These are phyloP conservation scores for Colius striatus DNA, from an alignment of 2,113 vertebrate genomes.

Conservation along the genomic window DNA sequence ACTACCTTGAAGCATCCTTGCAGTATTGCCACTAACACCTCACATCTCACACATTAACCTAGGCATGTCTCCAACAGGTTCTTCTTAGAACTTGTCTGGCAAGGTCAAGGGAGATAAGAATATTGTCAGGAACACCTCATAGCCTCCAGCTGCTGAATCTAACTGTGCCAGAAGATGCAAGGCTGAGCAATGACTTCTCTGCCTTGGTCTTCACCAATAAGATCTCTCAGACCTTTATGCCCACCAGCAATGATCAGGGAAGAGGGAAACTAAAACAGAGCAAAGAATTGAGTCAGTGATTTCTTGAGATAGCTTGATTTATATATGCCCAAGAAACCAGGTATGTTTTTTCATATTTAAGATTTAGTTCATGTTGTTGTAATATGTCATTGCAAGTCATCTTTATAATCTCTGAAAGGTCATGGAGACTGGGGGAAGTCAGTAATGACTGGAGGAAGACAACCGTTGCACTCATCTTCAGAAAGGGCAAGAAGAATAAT, in stretches of 20 bases:
- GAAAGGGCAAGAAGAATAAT: not conserved
- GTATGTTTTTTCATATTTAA: not conserved
- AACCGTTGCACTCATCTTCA: not conserved
- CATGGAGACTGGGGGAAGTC: not conserved
- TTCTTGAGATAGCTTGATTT: not conserved
- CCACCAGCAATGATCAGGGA: not conserved
- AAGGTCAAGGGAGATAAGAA: not conserved
- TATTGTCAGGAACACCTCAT: not conserved
- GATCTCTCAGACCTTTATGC: not conserved
- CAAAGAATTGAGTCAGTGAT: not conserved
- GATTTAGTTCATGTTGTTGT: not conserved
- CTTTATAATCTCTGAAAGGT: not conserved
- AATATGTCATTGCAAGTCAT: not conserved
- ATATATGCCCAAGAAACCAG: not conserved
- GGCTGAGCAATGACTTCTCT: not conserved
- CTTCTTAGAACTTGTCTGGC: not conserved
- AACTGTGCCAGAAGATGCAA: not conserved
- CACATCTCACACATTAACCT: not conserved
- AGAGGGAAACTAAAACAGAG: not conserved
- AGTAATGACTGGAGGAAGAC: not conserved
- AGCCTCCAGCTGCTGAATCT: not conserved
- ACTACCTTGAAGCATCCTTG: not conserved
- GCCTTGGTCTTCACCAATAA: not conserved
- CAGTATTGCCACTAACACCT: not conserved
- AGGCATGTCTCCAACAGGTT: not conserved